Percentiles rank a stretch among this genome's conserved stretches.
Conservation (phyloP, 2,113 vertebrate genomes). For the Leiothrix lutea region DNA sequence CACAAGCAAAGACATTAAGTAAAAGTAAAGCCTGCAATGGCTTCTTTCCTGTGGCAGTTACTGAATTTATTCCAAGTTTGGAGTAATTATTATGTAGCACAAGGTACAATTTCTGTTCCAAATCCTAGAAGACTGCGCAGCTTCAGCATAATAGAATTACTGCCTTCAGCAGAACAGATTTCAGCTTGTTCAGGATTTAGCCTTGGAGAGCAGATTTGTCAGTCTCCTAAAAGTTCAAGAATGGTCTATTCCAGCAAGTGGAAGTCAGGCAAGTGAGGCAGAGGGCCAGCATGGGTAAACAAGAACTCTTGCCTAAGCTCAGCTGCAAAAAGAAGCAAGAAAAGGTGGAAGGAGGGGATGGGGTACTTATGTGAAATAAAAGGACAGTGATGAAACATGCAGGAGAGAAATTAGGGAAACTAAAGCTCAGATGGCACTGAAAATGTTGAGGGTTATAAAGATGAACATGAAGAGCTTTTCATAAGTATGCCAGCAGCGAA, state of each 20-base stretch:
- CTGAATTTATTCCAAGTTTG: neutral
- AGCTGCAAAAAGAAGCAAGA: neutral
- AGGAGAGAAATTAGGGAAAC: neutral
- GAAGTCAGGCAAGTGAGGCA: neutral
- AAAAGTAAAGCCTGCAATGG: neutral
- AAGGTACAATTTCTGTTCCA: neutral
- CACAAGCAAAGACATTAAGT: neutral
- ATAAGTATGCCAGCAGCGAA: neutral
- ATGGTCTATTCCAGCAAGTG: neutral
- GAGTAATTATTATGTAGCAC: neutral
- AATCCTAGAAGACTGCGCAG: neutral
- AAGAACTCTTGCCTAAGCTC: neutral
- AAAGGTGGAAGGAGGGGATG: neutral
- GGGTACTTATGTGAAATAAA: neutral
- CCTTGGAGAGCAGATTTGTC: neutral
- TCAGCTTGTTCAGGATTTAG: neutral
- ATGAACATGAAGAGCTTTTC: neutral
- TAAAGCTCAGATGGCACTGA: neutral
- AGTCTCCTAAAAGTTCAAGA: neutral
- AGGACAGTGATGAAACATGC: neutral
- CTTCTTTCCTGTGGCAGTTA: neutral
- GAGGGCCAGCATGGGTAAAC: neutral
- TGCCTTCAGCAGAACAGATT: neutral
- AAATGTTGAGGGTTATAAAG: neutral
- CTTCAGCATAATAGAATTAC: neutral